Percentiles rank a stretch among this genome's conserved stretches.
phyloP scores from a whole-genome alignment of 2,113 vertebrate genomes.

The Lophotis ruficrista region DNA sequence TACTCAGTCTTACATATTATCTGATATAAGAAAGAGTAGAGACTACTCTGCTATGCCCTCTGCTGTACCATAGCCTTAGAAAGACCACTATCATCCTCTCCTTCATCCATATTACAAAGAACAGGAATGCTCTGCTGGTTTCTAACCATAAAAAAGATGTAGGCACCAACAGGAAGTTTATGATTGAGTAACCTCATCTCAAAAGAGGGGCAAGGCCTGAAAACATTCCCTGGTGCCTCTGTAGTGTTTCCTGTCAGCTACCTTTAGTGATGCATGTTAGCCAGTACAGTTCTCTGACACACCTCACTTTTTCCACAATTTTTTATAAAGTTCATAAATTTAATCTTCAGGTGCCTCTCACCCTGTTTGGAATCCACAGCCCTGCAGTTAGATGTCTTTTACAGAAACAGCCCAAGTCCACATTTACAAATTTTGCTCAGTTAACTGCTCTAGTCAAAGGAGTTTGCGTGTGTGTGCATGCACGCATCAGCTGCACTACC shows the following conservation, averaged over 20 bases:
- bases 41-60: neutral
- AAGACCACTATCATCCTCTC: neutral
- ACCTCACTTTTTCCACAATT: neutral
- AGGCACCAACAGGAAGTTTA: neutral
- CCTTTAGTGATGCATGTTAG: neutral
- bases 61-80: neutral
- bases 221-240: neutral
- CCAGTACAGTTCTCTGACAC: neutral
- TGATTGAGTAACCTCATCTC: neutral
- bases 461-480: fast-evolving
- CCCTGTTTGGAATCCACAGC: neutral
- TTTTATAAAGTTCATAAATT: neutral
- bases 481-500: neutral
- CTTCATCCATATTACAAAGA: neutral
- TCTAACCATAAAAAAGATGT: neutral
- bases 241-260: neutral
- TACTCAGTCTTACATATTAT: neutral
- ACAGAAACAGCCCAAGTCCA: neutral
- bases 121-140: neutral
- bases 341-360: neutral
- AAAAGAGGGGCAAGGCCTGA: neutral
- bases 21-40: neutral
- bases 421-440: neutral
- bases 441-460: neutral
- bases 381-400: neutral